These are phyloP conservation scores for Archips xylosteana DNA, from an alignment of 2,888 invertebrate genomes.

Conservation along the genomic window DNA sequence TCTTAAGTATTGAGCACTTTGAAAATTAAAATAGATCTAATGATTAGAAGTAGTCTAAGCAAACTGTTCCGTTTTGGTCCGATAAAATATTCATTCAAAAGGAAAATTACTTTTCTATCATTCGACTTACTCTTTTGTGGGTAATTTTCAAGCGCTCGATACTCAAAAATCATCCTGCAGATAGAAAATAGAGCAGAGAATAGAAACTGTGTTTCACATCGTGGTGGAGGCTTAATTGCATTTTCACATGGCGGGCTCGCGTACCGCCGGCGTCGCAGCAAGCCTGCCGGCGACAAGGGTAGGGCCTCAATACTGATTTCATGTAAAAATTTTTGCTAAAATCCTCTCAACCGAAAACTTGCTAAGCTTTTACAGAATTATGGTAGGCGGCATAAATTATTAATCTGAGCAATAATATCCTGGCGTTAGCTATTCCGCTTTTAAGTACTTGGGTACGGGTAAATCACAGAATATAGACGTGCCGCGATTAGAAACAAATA, in stretches of 20 bases:
- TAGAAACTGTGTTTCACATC: constrained; percentile 42
- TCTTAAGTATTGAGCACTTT: not conserved
- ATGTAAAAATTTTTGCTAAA: not conserved
- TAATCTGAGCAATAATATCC: not conserved
- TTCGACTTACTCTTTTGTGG: not conserved
- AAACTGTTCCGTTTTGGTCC: no score
- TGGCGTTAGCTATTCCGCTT: not conserved
- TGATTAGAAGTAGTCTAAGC: no score
- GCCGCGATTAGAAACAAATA: not conserved
- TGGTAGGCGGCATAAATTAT: not conserved
- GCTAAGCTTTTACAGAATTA: not conserved
- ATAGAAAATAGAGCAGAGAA: constrained; percentile 19
- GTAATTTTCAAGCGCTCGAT: not conserved
- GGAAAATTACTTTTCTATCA: not conserved
- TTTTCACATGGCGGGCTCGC: constrained; percentile 37
- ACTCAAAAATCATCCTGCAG: not conserved
- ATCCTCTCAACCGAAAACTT: not conserved
- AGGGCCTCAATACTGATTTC: not conserved
- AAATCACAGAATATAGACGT: not conserved
- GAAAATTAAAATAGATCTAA: not conserved
- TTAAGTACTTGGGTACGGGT: not conserved
- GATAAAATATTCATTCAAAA: not conserved
- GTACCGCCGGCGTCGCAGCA: not conserved
- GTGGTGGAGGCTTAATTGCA: constrained; percentile 37
- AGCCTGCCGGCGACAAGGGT: constrained; percentile 7